Evolutionary conservation across 2,113 vertebrate species (phyloP), one percentile per base, ranked within the genome.

Genomic region (Melanostigma gelatinosum): DNA sequence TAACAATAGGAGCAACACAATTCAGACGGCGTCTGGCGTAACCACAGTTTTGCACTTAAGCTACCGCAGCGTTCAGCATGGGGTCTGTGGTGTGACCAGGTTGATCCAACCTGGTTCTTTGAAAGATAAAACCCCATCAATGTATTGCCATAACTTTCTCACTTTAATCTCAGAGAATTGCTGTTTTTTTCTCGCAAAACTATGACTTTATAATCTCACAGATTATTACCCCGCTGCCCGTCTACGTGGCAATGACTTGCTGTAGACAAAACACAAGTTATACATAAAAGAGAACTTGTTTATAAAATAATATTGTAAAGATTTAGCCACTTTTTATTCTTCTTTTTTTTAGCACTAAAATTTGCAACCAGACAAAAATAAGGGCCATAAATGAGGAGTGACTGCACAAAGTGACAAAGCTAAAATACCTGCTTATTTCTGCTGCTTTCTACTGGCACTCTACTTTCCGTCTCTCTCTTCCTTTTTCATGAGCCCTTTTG

Each of bases 401-500:
- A 38, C 5, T 36, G 8, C 22, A 27, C 6, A 62, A 13, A 27
- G 22, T 42, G 55, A 62, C 27, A 20, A 15, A 24, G 11, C 1
- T 36, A 4, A 22, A 65, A 42, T n/a, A 3, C 18, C 10, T 40
- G 32, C 54, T 79, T 34, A 24, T 62, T 71, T 63, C 10, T 24
- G 34, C 24, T 18, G 38, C 11, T 64, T 69, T 44, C 32, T 27
- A 0, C 4, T 27, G 18, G 71, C 40, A n/a, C 10, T 16, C 57
- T 13, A 5, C 1, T 54, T 66, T 69, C 36, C 1, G 22, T 24
- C 52, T 9, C 20, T 55, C n/a, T 11, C 12, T 24, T 55, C 52
- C 27, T 58, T 76, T 65, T 55, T 40, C 80, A 72, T 29, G 6
- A 86, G 70, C 36, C 48, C 12, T n/a, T 65, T 42, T 79, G 64